Percentiles rank a stretch among this genome's conserved stretches.
Conservation (phyloP, 2,797 vertebrate genomes). For the Sciurus vulgaris region DNA sequence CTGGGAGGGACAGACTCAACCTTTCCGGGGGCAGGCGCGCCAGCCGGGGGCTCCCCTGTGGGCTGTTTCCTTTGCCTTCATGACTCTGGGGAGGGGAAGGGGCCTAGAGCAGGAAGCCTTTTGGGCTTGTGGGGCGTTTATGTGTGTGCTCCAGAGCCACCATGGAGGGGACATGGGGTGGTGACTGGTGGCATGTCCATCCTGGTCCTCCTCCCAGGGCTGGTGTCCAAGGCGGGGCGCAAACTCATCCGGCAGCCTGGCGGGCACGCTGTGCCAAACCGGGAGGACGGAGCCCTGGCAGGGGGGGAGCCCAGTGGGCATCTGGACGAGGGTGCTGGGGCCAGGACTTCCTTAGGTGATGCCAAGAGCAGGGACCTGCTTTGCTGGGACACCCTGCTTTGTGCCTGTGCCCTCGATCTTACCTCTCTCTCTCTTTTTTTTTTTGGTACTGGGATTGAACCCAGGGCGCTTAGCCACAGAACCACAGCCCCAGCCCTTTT, state of each 20-base stretch:
- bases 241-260: background rate
- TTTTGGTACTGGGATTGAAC: too few species aligned
- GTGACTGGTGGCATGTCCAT: background rate
- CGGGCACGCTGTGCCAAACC: background rate
- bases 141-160: background rate
- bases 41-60: background rate
- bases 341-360: background rate
- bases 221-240: background rate
- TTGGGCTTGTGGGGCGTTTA: background rate
- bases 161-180: background rate
- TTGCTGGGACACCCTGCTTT: background rate
- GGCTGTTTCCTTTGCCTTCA: background rate
- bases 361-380: background rate
- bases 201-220: background rate
- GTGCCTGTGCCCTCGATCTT: background rate
- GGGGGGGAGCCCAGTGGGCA: too few species aligned
- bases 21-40: background rate
- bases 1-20: background rate
- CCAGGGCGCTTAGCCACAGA: too few species aligned
- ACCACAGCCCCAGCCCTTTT: too few species aligned
- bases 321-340: background rate
- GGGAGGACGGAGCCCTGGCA: background rate
- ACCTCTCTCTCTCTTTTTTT: too few species aligned
- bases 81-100: background rate
- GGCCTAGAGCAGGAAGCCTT: background rate